Evolutionary conservation across 2,797 vertebrate species (phyloP).

Genomic region (Hoplostethus mediterraneus): DNA sequence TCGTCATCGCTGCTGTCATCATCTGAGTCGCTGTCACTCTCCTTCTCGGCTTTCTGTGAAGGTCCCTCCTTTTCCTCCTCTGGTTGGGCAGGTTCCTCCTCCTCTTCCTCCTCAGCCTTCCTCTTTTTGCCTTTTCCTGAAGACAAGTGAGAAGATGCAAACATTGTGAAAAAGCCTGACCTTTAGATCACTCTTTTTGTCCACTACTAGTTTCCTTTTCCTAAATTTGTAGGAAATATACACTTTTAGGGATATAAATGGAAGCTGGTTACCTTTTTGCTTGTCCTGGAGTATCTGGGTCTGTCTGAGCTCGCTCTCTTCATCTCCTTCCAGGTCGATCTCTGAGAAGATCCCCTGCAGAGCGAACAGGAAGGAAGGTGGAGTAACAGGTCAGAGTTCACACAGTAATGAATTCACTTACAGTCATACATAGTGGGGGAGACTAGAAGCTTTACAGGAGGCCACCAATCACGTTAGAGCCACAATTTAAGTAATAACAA

Average conservation of each 20-base stretch:
- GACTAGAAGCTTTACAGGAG: not conserved
- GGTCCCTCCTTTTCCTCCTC: slow-evolving; percentile 62
- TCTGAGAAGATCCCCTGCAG: slow-evolving; percentile 90
- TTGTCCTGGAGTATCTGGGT: slow-evolving; percentile 82
- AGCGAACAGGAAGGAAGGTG: not conserved
- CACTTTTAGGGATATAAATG: too few species aligned
- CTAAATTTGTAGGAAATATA: too few species aligned
- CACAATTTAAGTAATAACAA: not conserved
- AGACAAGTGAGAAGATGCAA: not conserved
- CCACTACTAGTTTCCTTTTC: too few species aligned
- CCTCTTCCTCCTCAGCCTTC: slow-evolving; percentile 66
- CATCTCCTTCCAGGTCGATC: slow-evolving; percentile 89
- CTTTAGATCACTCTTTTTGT: not conserved
- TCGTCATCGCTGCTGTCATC: slow-evolving; percentile 87
- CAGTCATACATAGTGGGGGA: not conserved
- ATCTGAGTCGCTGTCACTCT: slow-evolving; percentile 77
- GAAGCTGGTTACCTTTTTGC: slow-evolving; percentile 31
- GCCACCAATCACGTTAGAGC: not conserved
- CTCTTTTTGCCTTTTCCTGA: slow-evolving; percentile 79
- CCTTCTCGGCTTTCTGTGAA: slow-evolving; percentile 67
- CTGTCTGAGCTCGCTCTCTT: slow-evolving; percentile 88
- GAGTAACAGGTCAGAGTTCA: slow-evolving; percentile 5
- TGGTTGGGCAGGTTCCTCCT: slow-evolving; percentile 20
- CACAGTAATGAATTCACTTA: not conserved
- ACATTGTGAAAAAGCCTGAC: not conserved